Percentiles rank a stretch among this genome's conserved stretches.
Evolutionary conservation across 2,113 vertebrate genomes (phyloP).

Genomic region (Vicugna pacos): DNA sequence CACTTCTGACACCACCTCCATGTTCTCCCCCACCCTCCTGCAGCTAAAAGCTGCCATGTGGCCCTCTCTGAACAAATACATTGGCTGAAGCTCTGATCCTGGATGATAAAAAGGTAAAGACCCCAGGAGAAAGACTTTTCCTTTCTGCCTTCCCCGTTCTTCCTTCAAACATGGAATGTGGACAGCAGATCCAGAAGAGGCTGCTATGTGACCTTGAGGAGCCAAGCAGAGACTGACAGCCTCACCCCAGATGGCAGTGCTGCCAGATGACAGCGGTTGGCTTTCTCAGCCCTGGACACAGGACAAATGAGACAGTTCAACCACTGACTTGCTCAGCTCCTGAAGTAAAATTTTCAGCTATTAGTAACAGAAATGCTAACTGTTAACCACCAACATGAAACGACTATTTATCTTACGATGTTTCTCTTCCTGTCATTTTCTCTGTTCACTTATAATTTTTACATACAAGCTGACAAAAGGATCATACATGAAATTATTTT

Average conservation of each 20-base stretch:
- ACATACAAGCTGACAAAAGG: too few species aligned
- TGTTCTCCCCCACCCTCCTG: background rate
- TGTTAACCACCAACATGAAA: background rate
- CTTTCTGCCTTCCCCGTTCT: background rate
- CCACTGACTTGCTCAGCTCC: background rate
- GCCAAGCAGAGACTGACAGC: background rate
- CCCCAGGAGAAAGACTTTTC: background rate
- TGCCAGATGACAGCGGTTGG: rapidly evolving
- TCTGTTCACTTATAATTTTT: conserved; percentile 19
- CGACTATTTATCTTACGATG: background rate
- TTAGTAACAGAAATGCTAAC: background rate
- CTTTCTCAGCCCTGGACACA: background rate
- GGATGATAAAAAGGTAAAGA: background rate
- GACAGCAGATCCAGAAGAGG: background rate
- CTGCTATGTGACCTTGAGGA: background rate
- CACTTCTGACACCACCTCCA: background rate
- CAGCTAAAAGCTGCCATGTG: too few species aligned
- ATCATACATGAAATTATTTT: too few species aligned
- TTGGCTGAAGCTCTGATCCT: background rate
- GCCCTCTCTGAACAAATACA: background rate
- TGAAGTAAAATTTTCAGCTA: too few species aligned
- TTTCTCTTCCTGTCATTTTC: background rate
- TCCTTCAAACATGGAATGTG: background rate
- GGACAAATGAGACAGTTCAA: too few species aligned
- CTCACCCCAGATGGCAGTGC: background rate